Conservation (phyloP, 2,113 vertebrate genomes). For the Atherinomorus stipes region DNA sequence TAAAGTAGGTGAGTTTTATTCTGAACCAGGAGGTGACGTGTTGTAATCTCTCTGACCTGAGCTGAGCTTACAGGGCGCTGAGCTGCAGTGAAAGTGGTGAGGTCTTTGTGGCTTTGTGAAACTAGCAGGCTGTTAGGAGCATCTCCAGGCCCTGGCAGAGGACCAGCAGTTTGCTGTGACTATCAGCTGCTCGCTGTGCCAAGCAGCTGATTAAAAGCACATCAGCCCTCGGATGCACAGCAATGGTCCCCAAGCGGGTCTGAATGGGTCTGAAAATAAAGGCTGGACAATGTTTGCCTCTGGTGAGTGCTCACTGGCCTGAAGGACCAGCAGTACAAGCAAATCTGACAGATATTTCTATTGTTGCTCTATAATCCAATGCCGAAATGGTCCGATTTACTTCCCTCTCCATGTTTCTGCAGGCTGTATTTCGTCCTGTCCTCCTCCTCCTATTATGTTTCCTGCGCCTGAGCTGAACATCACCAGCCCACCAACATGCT, state of each 20-base stretch:
- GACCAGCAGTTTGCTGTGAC: slow-evolving; percentile 32
- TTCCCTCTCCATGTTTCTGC: background rate
- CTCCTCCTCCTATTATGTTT: background rate
- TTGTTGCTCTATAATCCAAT: slow-evolving; percentile 33
- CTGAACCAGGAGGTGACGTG: background rate
- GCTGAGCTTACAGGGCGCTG: background rate
- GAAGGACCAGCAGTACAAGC: slow-evolving; percentile 1
- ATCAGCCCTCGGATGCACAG: background rate
- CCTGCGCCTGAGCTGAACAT: slow-evolving; percentile 9
- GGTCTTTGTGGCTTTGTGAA: background rate
- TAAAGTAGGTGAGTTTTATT: no score
- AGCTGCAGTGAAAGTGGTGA: slow-evolving; percentile 1
- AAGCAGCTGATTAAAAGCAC: slow-evolving; percentile 11
- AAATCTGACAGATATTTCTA: slow-evolving; percentile 31
- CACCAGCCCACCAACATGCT: slow-evolving; percentile 19
- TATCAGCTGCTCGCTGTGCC: slow-evolving; percentile 23
- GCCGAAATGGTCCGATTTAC: slow-evolving; percentile 8
- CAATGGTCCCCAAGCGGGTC: slow-evolving; percentile 8
- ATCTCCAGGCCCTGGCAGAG: slow-evolving; percentile 12
- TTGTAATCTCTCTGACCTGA: background rate
- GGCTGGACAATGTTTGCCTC: slow-evolving; percentile 17
- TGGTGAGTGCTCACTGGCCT: background rate
- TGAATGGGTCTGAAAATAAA: slow-evolving; percentile 8
- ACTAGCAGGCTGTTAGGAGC: background rate
- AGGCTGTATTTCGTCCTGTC: background rate